Evolutionary conservation across 1,140 invertebrate species (phyloP).

Genomic region (Drosophila bocki): DNA sequence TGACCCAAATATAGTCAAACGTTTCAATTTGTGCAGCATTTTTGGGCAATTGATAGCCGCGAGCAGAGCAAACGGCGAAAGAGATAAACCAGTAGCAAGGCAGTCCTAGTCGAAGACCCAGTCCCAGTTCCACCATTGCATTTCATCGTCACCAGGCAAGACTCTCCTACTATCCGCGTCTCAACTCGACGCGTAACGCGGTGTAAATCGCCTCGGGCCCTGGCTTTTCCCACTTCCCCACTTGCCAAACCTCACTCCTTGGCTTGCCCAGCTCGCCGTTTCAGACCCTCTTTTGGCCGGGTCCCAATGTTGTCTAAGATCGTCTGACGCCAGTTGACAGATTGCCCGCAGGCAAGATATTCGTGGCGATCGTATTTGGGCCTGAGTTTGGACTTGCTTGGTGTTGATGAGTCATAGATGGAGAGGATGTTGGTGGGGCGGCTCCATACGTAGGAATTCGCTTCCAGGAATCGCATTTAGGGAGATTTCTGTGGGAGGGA

Average conservation of each 20-base stretch:
- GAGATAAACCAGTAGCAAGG: constrained; percentile 12
- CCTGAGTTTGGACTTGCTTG: constrained; percentile 52
- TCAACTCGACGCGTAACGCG: constrained; percentile 66
- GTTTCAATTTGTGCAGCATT: constrained; percentile 82
- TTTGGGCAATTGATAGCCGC: constrained; percentile 81
- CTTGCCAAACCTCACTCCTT: constrained; percentile 16
- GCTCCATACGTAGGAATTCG: constrained; percentile 15
- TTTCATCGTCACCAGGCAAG: constrained; percentile 76
- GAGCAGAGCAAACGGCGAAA: constrained; percentile 37
- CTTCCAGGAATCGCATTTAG: constrained; percentile 30
- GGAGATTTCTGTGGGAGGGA: constrained; percentile 19
- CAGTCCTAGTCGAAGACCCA: constrained; percentile 18
- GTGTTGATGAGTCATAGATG: constrained; percentile 73
- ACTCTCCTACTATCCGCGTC: constrained; percentile 24
- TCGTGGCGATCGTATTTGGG: constrained; percentile 66
- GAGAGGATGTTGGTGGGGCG: constrained; percentile 20
- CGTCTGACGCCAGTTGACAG: constrained; percentile 81
- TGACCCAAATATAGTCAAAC: constrained; percentile 84
- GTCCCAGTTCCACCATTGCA: constrained; percentile 46
- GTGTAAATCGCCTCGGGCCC: constrained; percentile 66
- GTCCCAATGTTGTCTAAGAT: constrained; percentile 70
- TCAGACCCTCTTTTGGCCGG: constrained; percentile 31
- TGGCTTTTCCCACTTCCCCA: constrained; percentile 24
- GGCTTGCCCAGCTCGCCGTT: constrained; percentile 27
- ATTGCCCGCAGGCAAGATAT: constrained; percentile 72